Conservation (phyloP, 1,140 invertebrate species). For the Nephotettix cincticeps region DNA sequence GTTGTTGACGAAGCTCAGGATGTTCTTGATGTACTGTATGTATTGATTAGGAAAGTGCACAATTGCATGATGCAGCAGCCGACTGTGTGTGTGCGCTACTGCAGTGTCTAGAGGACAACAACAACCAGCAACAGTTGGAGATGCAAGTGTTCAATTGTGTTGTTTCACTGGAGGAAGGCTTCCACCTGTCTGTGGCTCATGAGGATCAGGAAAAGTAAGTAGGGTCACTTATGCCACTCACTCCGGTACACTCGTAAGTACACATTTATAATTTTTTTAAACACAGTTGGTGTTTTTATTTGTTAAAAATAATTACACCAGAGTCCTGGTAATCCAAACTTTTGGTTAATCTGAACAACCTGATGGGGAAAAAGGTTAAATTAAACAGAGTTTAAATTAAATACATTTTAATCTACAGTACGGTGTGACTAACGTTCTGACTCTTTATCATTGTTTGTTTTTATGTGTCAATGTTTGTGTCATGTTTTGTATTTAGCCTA, state of each 20-base stretch:
- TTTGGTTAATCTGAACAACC: no score
- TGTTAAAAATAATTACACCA: no score
- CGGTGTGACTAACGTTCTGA: no score
- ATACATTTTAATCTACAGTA: no score
- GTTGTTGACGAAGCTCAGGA: not conserved
- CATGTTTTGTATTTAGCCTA: no score
- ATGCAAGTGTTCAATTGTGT: conserved; percentile 80
- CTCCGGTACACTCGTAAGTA: not conserved
- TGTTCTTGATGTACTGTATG: not conserved
- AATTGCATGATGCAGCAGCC: conserved; percentile 85
- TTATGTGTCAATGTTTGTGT: no score
- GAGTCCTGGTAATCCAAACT: no score
- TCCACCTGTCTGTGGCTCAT: conserved; percentile 86
- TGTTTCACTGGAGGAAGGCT: conserved; percentile 77
- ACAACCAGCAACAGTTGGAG: conserved; percentile 64
- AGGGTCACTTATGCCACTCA: not conserved
- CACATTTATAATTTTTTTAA: no score
- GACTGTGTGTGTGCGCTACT: conserved; percentile 89
- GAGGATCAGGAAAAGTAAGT: conserved; percentile 76
- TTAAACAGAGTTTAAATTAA: no score
- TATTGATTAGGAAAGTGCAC: conserved; percentile 52
- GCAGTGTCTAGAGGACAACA: conserved; percentile 74
- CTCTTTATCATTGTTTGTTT: no score
- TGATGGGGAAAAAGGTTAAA: no score
- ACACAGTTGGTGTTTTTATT: conserved; percentile 36